A percentile compares a stretch with the other conserved stretches of the same genome.
These are phyloP conservation scores for Chaetodon trifasciatus DNA, from an alignment of 2,797 vertebrate species.

Conservation along the genomic window DNA sequence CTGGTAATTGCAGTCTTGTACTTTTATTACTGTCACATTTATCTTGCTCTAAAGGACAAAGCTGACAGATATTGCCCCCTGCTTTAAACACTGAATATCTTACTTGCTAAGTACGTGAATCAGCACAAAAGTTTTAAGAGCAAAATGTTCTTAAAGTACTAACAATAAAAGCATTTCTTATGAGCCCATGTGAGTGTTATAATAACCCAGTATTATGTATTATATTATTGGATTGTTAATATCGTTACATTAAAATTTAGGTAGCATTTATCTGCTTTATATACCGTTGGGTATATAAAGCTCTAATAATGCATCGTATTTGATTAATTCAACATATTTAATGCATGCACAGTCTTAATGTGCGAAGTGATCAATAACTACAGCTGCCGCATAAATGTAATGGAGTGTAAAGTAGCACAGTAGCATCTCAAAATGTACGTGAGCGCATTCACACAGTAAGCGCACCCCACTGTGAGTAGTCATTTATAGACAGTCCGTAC, in stretches of 20 bases:
- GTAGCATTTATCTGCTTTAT: background rate
- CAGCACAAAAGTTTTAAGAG: background rate
- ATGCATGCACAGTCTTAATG: background rate
- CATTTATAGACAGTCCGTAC: accelerated
- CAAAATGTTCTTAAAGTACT: background rate
- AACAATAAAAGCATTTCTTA: background rate
- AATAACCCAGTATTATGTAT: background rate
- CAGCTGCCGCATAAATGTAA: background rate
- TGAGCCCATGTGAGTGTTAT: background rate
- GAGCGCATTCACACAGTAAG: background rate
- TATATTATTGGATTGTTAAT: background rate
- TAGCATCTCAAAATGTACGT: background rate
- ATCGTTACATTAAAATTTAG: background rate
- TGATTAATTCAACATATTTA: background rate
- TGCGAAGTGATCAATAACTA: background rate
- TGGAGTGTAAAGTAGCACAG: background rate
- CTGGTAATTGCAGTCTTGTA: background rate
- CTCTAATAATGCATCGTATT: background rate
- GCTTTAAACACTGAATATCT: background rate
- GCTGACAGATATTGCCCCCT: background rate
- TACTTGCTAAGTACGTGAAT: background rate
- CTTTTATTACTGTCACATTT: background rate
- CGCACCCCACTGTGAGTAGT: background rate
- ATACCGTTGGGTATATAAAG: background rate
- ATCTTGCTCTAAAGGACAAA: background rate